Conservation (phyloP, 2,888 invertebrate species). For the Polymixis flavicincta region DNA sequence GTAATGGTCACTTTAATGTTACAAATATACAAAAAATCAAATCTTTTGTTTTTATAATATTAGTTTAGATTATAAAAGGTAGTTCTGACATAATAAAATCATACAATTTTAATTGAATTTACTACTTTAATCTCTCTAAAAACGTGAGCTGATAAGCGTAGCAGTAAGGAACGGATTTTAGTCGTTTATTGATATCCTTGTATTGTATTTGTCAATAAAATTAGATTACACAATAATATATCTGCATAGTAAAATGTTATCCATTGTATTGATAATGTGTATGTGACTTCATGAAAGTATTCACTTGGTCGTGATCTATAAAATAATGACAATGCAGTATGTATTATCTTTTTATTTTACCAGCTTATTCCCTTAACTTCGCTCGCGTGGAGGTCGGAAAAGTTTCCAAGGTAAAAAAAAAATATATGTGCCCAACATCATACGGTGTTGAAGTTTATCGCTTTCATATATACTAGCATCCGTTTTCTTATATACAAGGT, state of each 20-base stretch:
- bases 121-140: neutral
- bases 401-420: too few relatives aligned
- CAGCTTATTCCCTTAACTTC: too few relatives aligned
- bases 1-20: too few relatives aligned
- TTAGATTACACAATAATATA: neutral
- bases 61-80: too few relatives aligned
- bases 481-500: too few relatives aligned
- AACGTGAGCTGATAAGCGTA: constrained; percentile 8
- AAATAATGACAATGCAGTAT: neutral
- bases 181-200: neutral
- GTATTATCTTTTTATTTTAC: neutral
- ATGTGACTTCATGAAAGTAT: constrained; percentile 58
- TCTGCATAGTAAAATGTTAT: constrained; percentile 17
- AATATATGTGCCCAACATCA: neutral
- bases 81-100: neutral
- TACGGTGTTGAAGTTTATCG: neutral
- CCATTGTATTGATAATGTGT: constrained; percentile 44
- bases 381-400: neutral
- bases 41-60: too few relatives aligned
- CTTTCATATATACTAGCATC: neutral
- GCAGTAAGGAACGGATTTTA: constrained; percentile 6
- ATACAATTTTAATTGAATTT: neutral
- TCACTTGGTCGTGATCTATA: neutral
- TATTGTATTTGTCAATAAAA: constrained; percentile 8
- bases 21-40: too few relatives aligned